A percentile compares a stretch with the other conserved stretches of the same genome.
phyloP scores from a whole-genome alignment of 2,113 vertebrate genomes.

The Calypte anna region DNA sequence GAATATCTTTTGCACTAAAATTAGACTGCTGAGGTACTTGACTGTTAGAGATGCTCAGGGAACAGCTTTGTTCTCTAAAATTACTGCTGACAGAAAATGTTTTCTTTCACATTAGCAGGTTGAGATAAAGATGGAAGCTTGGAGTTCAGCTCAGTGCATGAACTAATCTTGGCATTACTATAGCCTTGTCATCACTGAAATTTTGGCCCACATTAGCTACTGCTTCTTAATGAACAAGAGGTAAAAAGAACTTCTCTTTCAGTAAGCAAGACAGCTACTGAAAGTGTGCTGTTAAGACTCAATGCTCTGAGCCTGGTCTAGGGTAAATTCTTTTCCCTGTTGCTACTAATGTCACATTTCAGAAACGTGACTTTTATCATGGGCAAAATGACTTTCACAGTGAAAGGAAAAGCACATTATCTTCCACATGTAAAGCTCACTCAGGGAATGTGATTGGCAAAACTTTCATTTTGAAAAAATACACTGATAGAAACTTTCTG shows the following conservation, averaged over 20 bases:
- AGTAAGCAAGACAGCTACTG: neutral
- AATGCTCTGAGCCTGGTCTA: neutral
- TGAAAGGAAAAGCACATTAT: neutral
- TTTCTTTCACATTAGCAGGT: neutral
- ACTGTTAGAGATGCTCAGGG: neutral
- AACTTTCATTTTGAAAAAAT: neutral
- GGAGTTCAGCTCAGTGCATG: neutral
- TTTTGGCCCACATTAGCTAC: neutral
- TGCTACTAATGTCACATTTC: neutral
- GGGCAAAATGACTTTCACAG: neutral
- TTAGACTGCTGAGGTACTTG: neutral
- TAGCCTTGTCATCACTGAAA: neutral
- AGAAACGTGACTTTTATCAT: neutral
- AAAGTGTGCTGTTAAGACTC: neutral
- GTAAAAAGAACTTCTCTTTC: neutral
- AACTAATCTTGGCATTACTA: neutral
- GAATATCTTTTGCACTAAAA: neutral
- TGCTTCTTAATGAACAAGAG: neutral
- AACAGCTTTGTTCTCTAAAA: neutral
- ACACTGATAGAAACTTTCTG: neutral
- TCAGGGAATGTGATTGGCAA: neutral
- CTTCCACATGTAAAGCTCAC: constrained; percentile 5
- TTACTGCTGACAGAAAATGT: neutral
- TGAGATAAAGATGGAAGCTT: neutral
- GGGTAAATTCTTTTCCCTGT: neutral